A percentile compares a stretch with the other conserved stretches of the same genome.
Evolutionary conservation across 2,113 vertebrate species (phyloP).

Genomic region (Ictidomys tridecemlineatus): DNA sequence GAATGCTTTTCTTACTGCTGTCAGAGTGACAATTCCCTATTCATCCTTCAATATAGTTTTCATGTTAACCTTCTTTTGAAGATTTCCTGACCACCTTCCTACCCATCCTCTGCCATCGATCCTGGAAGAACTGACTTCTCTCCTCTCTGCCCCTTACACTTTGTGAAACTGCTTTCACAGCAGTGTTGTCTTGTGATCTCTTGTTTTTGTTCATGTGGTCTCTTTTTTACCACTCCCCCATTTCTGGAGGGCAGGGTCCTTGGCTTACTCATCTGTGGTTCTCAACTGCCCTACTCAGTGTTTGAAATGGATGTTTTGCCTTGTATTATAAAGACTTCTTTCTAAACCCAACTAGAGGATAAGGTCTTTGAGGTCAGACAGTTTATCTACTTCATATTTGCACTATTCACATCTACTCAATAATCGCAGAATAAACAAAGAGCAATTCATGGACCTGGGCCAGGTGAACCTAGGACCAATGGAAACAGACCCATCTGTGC

Average conservation of each 20-base stretch:
- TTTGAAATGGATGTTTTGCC: background rate
- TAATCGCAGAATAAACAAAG: constrained; percentile 9
- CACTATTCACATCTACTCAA: background rate
- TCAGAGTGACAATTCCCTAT: background rate
- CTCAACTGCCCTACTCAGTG: background rate
- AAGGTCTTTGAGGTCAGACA: constrained; percentile 30
- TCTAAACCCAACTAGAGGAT: background rate
- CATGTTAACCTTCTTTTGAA: background rate
- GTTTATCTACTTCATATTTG: constrained; percentile 12
- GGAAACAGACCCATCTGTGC: background rate
- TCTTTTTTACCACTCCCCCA: background rate
- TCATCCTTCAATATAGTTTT: background rate
- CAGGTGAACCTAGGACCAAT: background rate
- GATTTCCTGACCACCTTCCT: background rate
- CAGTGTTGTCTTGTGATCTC: background rate
- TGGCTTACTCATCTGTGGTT: background rate
- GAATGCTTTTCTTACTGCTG: background rate
- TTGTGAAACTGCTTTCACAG: background rate
- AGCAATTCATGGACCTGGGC: background rate
- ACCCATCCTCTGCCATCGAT: background rate
- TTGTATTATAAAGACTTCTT: background rate
- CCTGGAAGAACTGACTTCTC: background rate
- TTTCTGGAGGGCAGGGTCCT: background rate
- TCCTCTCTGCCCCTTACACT: background rate
- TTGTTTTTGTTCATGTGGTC: background rate